Conservation (phyloP, 2,888 invertebrate species). For the Epicampocera succincta region DNA sequence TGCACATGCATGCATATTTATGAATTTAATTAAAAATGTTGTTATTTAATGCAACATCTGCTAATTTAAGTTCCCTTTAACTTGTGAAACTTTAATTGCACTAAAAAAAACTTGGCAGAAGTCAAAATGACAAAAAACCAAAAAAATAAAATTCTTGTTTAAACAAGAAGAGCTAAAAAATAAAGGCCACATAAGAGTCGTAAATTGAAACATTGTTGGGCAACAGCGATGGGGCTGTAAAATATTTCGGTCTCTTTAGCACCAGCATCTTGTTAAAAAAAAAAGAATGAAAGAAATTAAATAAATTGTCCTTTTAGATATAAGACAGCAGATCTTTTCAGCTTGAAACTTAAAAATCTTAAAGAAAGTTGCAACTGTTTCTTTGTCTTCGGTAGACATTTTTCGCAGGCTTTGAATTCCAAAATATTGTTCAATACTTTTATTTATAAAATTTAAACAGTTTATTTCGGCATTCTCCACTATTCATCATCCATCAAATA, state of each 20-base stretch:
- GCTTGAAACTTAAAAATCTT: too few relatives aligned
- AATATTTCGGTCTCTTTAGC: too few relatives aligned
- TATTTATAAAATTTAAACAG: too few relatives aligned
- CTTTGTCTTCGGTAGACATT: too few relatives aligned
- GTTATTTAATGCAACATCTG: constrained; percentile 67
- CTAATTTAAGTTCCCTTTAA: constrained; percentile 16
- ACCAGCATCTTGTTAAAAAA: constrained; percentile 10
- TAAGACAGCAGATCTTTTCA: too few relatives aligned
- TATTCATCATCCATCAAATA: too few relatives aligned
- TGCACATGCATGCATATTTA: not conserved
- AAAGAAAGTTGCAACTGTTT: too few relatives aligned
- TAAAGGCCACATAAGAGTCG: not conserved
- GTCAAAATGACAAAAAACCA: not conserved
- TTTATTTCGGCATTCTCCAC: too few relatives aligned
- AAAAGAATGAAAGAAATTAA: constrained; percentile 7
- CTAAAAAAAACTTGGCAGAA: constrained; percentile 25
- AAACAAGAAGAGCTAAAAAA: not conserved
- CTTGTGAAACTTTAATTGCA: constrained; percentile 23
- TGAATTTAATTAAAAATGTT: not conserved
- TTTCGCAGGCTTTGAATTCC: too few relatives aligned
- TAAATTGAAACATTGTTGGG: constrained; percentile 26
- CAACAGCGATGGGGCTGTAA: not conserved
- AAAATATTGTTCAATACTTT: too few relatives aligned
- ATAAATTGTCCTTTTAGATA: too few relatives aligned
- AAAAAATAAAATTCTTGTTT: constrained; percentile 11